phyloP scores from a whole-genome alignment of 2,113 vertebrate genomes.

The Ivindomyrus marchei region DNA sequence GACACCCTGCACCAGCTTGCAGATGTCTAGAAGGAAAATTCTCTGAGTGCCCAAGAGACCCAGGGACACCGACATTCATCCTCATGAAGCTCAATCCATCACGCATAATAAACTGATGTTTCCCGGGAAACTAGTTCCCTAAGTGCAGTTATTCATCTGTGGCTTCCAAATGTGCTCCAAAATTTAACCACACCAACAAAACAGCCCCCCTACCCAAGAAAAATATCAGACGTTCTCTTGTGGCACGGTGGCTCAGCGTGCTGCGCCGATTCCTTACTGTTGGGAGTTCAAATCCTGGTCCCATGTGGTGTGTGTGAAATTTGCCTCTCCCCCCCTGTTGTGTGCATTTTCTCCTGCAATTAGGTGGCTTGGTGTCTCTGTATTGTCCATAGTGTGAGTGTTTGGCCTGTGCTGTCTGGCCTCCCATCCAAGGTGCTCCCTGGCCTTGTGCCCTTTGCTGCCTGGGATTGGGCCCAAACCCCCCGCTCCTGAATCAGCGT shows the following conservation, averaged over 20 bases:
- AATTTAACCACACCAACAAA: not conserved
- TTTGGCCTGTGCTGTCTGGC: not conserved
- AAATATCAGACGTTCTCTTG: not conserved
- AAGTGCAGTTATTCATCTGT: not conserved
- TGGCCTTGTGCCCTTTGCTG: not conserved
- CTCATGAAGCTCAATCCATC: not conserved
- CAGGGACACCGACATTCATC: not conserved
- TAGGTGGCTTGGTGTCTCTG: not conserved
- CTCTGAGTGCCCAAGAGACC: not conserved
- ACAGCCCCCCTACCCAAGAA: not conserved
- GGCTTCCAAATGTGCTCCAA: not conserved
- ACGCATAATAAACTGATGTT: not conserved
- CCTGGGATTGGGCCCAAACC: not conserved
- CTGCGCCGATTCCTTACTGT: not conserved
- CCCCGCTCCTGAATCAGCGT: not conserved
- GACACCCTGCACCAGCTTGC: not conserved
- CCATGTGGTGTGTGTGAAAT: not conserved
- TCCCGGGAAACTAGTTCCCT: not conserved
- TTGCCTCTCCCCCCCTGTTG: not conserved
- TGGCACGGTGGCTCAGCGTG: not conserved
- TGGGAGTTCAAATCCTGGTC: not conserved
- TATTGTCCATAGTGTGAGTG: not conserved
- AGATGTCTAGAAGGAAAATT: not conserved
- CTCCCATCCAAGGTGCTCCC: not conserved
- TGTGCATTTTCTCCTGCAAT: not conserved